A percentile compares a stretch with the other conserved stretches of the same genome.
These are phyloP conservation scores for Drosophila picticornis DNA, from an alignment of 2,888 invertebrate genomes.

Conservation along the genomic window DNA sequence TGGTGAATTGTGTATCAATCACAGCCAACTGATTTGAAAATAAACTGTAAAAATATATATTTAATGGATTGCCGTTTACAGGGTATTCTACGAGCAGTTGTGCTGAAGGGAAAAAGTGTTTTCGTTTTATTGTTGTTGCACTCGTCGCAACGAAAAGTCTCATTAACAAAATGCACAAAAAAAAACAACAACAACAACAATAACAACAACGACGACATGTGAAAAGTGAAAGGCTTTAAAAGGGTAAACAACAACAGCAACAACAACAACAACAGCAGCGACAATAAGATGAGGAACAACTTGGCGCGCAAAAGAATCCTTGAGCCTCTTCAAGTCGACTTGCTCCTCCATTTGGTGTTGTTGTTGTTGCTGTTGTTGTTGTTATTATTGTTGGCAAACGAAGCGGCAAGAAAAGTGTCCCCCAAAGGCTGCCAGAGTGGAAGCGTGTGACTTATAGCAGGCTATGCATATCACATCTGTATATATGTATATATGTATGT, in stretches of 20 bases:
- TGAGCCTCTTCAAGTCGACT: constrained; percentile 55
- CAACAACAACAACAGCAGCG: constrained; percentile 23
- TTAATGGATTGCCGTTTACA: background rate
- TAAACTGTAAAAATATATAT: background rate
- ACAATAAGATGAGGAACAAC: constrained; percentile 30
- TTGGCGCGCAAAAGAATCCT: constrained; percentile 53
- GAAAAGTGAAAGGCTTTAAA: constrained; percentile 35
- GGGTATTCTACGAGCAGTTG: constrained; percentile 5
- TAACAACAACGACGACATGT: constrained; percentile 31
- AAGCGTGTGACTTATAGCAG: background rate
- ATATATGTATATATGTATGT: background rate
- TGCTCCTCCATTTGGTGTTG: constrained; percentile 22
- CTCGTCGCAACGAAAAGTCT: constrained; percentile 45
- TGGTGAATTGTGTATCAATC: too few relatives aligned
- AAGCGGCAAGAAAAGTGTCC: constrained; percentile 43
- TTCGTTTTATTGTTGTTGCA: constrained; percentile 35
- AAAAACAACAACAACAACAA: constrained; percentile 22
- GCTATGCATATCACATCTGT: background rate
- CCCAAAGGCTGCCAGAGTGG: constrained; percentile 20
- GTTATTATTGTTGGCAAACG: constrained; percentile 35
- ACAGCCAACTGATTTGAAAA: background rate
- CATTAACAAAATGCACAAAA: constrained; percentile 65
- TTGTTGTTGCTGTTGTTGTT: constrained; percentile 18
- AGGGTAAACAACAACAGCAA: constrained; percentile 27
- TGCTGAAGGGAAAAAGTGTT: background rate